phyloP scores from a whole-genome alignment of 1,140 invertebrate genomes.

The Heliconius eleuchia region DNA sequence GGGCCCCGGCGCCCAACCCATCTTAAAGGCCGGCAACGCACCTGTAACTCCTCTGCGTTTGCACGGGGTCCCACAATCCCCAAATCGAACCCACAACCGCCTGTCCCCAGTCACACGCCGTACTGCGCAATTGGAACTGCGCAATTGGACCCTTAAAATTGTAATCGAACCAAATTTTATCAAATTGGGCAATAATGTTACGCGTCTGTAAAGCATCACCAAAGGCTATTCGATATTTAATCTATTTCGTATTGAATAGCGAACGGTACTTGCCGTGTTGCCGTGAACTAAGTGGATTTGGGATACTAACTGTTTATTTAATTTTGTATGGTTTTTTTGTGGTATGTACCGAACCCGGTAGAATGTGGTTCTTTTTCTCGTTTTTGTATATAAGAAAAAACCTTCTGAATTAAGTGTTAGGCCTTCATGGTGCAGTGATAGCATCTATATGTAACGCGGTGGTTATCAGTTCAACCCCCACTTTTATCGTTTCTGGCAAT shows the following conservation, averaged over 20 bases:
- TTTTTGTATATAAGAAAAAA: not conserved
- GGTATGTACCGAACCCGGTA: not conserved
- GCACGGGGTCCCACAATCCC: too few relatives aligned
- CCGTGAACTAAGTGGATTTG: constrained; percentile 19
- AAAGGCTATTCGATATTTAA: not conserved
- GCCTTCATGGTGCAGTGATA: too few relatives aligned
- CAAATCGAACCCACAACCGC: too few relatives aligned
- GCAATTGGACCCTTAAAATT: not conserved
- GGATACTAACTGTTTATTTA: constrained; percentile 6
- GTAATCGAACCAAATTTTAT: not conserved
- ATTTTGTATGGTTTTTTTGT: not conserved
- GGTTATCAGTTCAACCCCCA: too few relatives aligned
- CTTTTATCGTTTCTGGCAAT: too few relatives aligned
- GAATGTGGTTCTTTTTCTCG: not conserved
- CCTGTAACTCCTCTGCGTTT: too few relatives aligned
- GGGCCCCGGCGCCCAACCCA: too few relatives aligned
- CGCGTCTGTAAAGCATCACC: not conserved
- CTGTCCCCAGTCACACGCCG: too few relatives aligned
- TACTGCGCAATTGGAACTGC: too few relatives aligned
- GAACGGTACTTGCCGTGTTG: constrained; percentile 25
- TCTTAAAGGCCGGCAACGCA: too few relatives aligned
- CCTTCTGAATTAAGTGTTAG: too few relatives aligned
- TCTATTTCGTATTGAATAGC: not conserved
- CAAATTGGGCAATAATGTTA: not conserved
- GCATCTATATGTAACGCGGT: too few relatives aligned